Base-by-base conservation (phyloP, 2,797 vertebrate species). In the Capromys pilorides region DNA sequence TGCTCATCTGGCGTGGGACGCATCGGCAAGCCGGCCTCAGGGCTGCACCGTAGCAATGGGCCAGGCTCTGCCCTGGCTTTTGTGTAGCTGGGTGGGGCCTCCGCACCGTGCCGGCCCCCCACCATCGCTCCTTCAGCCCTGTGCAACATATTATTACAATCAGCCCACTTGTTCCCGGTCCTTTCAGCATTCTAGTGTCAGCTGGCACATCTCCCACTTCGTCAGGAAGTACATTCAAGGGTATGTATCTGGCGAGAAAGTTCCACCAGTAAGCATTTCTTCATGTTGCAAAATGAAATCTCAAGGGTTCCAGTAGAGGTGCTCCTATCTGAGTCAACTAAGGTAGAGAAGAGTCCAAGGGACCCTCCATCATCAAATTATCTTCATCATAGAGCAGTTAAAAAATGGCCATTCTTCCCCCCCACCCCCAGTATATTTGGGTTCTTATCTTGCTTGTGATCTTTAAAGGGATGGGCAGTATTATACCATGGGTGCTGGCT, bases 151-250 rank as follows among this genome's bases (percentile, higher is more conserved):
- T 98, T 97, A 98, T 98, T 98, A 98, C 97, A 98, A 98, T 98
- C 98, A 98, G 98, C 83, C 95, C 96, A 57, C 97, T 98, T 98
- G 98, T 98, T 98, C 95, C 95, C 80, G 31, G 96, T 90, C 82
- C 97, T 97, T 97, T 98, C 95, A 97, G 98, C 98, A 98, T 98
- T 98, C 97, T 97, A 97, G 97, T 97, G 97, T 98, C 98, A 98
- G 98, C 98, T 98, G 98, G 98, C 96, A 85, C 97, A 96, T 97
- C 97, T 98, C 94, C 95, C 91, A 84, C 94, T 97, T 98, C 97
- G 97, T 97, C 98, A 97, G 97, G 98, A 98, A 98, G 98, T 98
- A 97, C 97, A 98, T 98, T 98, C 98, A 98, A 98, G 98, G 98
- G 98, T 97, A n/a, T n/a, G n/a, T n/a, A 96, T 98, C 97, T 90